Base-by-base conservation (phyloP, 2,113 vertebrate species). In the Embiotoca jacksoni region DNA sequence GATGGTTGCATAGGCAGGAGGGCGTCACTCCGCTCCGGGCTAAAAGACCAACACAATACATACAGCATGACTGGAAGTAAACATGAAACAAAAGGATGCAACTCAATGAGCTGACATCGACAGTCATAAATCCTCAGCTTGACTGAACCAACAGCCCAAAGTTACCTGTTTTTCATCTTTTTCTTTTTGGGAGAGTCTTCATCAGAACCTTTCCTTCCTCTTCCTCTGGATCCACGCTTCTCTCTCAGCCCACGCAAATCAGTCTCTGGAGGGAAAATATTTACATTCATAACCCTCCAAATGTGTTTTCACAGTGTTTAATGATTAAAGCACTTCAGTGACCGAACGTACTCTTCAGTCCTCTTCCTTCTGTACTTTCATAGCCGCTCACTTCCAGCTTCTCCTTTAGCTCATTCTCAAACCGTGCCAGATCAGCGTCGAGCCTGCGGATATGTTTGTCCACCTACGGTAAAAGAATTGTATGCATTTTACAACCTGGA, bases 361-460 rank as follows among this genome's bases (percentile, higher is more conserved):
- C 92, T 64, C 95, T 93, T 47, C 93, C 92, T 3, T 92, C 97
- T 11, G 97, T 57, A 31, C 88, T 96, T 66, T 99, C 98, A 0
- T 97, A 96, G 80, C 97, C 96, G 0, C 95, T 96, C 81, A 96
- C 92, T 83, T 99, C 98, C 92, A 99, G 90, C 84, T 99, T 99
- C 79, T 99, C 98, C 80, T 99, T 99, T 23, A 99, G 94, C 81
- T 99, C 98, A 0, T 98, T 98, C 56, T 99, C 98, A 6, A 99
- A 99, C 1, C 98, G 96, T 0, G 98, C 98, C 78, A 99, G 83
- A 87, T 99, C 98, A 0, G 98, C 98, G 2, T 99, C 98, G 36
- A 99, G 95, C 53, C 98, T 94, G 32, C 98, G 96, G 78, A 99
- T 99, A 67, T 99, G 98, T 87, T 99, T 99, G 82, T 99, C 98